Conservation (phyloP, 2,113 vertebrate species). For the Rhinolophus ferrumequinum region DNA sequence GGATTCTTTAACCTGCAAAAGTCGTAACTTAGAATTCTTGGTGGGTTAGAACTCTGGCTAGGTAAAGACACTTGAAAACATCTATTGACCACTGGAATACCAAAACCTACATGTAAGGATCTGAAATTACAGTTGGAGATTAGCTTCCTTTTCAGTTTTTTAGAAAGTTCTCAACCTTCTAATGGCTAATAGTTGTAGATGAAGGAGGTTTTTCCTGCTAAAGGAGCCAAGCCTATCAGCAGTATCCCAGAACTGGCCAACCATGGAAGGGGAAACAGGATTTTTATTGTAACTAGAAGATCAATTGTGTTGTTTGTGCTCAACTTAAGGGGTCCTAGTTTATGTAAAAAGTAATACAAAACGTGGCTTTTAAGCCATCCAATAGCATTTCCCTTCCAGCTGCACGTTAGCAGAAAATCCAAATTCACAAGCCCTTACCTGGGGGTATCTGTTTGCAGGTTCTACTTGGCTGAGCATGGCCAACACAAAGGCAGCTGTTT, state of each 20-base stretch:
- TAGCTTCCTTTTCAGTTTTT: conserved; percentile 28
- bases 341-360: background rate
- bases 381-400: background rate
- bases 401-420: rapidly evolving
- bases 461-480: conserved; percentile 96
- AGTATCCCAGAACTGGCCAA: background rate
- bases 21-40: background rate
- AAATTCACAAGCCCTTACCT: conserved; percentile 86
- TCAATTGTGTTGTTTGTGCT: background rate
- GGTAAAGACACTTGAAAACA: background rate
- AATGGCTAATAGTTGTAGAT: background rate
- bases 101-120: background rate
- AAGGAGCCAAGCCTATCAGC: background rate
- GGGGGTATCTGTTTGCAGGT: conserved; percentile 90
- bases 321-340: background rate
- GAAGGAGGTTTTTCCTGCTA: background rate
- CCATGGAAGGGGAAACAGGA: background rate
- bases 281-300: background rate
- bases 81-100: background rate
- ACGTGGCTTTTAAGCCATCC: conserved; percentile 33
- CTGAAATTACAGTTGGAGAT: conserved; percentile 4
- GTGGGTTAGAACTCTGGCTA: background rate
- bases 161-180: conserved; percentile 43
- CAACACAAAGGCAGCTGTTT: conserved; percentile 97
- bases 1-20: background rate